Percentiles rank a stretch among this genome's conserved stretches.
Evolutionary conservation across 2,888 invertebrate genomes (phyloP).

Genomic region (Monopis laevigella): DNA sequence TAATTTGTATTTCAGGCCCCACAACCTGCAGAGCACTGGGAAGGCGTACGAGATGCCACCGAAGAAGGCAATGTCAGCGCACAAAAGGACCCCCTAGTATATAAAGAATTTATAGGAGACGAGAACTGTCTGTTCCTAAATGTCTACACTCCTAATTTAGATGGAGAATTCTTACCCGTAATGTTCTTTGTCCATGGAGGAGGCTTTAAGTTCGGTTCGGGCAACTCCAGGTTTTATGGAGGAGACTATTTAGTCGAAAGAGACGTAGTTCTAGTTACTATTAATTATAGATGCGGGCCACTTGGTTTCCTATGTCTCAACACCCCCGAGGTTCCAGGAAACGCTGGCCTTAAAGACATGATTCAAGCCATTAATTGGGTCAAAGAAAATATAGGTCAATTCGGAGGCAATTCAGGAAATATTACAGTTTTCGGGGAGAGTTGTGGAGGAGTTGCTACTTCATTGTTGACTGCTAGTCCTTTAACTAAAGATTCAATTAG

Average conservation of each 20-base stretch:
- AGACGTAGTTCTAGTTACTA: slow-evolving; percentile 64
- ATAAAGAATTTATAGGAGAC: slow-evolving; percentile 50
- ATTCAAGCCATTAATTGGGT: slow-evolving; percentile 48
- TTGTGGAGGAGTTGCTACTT: slow-evolving; percentile 36
- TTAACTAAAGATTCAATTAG: slow-evolving; percentile 39
- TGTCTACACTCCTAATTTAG: slow-evolving; percentile 70
- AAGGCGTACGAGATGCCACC: slow-evolving; percentile 68
- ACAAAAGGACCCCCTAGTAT: slow-evolving; percentile 55
- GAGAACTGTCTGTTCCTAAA: slow-evolving; percentile 78
- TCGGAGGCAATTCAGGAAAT: slow-evolving; percentile 52
- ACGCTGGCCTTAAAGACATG: slow-evolving; percentile 54
- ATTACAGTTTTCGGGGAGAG: slow-evolving; percentile 52
- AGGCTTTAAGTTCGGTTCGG: slow-evolving; percentile 59
- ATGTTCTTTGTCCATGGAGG: slow-evolving; percentile 70
- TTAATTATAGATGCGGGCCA: slow-evolving; percentile 62
- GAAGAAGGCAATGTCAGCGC: slow-evolving; percentile 69
- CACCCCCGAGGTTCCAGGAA: slow-evolving; percentile 55
- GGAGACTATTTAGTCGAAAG: slow-evolving; percentile 65
- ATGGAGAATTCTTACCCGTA: slow-evolving; percentile 56
- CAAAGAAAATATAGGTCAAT: slow-evolving; percentile 46
- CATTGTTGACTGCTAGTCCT: slow-evolving; percentile 45
- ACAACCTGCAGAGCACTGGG: slow-evolving; percentile 65
- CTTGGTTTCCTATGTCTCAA: slow-evolving; percentile 51
- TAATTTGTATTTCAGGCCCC: slow-evolving; percentile 54
- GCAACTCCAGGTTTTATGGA: slow-evolving; percentile 52